A percentile compares a stretch with the other conserved stretches of the same genome.
Conservation (phyloP, 2,797 vertebrate genomes). For the Muraenolepis orangiensis region DNA sequence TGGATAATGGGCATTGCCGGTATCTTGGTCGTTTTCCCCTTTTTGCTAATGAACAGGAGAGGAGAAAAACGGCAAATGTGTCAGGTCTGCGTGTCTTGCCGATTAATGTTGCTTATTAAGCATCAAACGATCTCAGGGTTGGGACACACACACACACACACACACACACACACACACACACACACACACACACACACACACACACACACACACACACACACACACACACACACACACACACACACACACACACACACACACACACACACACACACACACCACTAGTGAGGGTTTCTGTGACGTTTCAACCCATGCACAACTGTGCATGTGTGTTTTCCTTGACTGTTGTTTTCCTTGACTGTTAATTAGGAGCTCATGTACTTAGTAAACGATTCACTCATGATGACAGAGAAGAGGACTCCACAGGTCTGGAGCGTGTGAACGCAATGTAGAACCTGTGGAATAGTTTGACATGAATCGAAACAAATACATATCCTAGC, state of each 20-base stretch:
- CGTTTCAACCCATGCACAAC: too few relatives aligned
- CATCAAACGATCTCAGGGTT: background rate
- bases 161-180: too few relatives aligned
- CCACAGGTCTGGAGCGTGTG: background rate
- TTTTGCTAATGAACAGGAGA: conserved; percentile 63
- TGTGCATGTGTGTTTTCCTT: too few relatives aligned
- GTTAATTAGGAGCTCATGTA: background rate
- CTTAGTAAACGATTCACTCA: background rate
- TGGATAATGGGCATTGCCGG: conserved; percentile 54
- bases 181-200: too few relatives aligned
- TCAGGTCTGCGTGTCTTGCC: conserved; percentile 47
- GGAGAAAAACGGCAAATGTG: conserved; percentile 52
- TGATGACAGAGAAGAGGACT: background rate
- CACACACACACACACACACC: too few relatives aligned
- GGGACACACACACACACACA: too few relatives aligned
- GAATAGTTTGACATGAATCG: background rate
- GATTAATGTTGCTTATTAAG: background rate
- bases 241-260: too few relatives aligned
- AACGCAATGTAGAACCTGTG: too few relatives aligned
- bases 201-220: too few relatives aligned
- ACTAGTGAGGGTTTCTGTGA: too few relatives aligned
- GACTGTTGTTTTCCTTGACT: background rate
- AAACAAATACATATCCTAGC: background rate
- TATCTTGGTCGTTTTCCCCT: conserved; percentile 55
- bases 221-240: too few relatives aligned